A percentile compares a stretch with the other conserved stretches of the same genome.
Evolutionary conservation across 2,113 vertebrate genomes (phyloP).

Genomic region (Nansenia antarctica): DNA sequence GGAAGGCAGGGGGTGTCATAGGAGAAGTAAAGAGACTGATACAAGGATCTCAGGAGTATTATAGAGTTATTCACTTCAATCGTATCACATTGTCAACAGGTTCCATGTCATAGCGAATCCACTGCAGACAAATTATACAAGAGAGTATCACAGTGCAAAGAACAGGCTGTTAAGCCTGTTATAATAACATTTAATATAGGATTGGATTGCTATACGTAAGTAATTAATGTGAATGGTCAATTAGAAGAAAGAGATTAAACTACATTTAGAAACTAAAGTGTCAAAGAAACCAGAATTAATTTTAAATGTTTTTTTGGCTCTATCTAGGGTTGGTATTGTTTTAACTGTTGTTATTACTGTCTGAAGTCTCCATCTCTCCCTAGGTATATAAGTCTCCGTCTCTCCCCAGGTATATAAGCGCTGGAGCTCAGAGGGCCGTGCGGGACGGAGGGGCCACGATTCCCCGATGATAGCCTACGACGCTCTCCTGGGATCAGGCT

Average conservation of each 20-base stretch:
- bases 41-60: conserved; percentile 23
- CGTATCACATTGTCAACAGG: conserved; percentile 19
- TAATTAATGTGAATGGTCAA: too few relatives aligned
- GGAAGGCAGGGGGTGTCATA: neutral
- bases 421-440: conserved; percentile 94
- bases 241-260: too few relatives aligned
- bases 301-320: neutral
- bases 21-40: conserved; percentile 35
- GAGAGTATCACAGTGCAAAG: too few relatives aligned
- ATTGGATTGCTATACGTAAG: too few relatives aligned
- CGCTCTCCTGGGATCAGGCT: conserved; percentile 83
- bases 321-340: neutral
- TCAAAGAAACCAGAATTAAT: too few relatives aligned
- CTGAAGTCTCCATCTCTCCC: too few relatives aligned
- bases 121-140: too few relatives aligned
- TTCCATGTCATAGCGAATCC: conserved; percentile 25
- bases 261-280: too few relatives aligned
- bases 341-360: too few relatives aligned
- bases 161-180: too few relatives aligned
- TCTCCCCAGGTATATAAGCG: conserved; percentile 81
- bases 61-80: conserved; percentile 50
- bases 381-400: neutral
- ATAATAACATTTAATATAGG: too few relatives aligned
- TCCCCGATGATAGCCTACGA: conserved; percentile 98
- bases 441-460: conserved; percentile 88